Evolutionary conservation across 2,113 vertebrate genomes (phyloP).

Genomic region (Notarius lentiginosus): DNA sequence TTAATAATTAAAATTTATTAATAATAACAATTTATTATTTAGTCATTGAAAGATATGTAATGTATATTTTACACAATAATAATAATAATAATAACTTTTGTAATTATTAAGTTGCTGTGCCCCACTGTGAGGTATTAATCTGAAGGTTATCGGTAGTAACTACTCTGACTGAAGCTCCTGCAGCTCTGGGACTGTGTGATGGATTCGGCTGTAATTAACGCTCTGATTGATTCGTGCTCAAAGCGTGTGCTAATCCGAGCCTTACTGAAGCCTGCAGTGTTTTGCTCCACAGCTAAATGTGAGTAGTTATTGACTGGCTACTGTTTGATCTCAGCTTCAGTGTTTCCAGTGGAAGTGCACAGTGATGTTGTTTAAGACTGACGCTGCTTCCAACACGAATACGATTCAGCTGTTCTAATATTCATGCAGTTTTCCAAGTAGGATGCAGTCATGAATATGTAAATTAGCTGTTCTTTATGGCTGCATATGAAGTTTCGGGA

Average conservation of each 20-base stretch:
- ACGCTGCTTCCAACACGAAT: neutral
- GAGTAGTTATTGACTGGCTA: constrained; percentile 35
- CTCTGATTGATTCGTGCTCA: constrained; percentile 44
- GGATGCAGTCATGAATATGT: constrained; percentile 26
- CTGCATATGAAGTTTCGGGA: neutral
- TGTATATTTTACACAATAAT: too few species aligned
- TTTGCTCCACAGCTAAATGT: constrained; percentile 28
- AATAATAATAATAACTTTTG: neutral
- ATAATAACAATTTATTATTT: too few species aligned
- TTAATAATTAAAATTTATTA: too few species aligned
- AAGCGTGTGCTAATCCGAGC: constrained; percentile 43
- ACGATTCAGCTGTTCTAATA: neutral
- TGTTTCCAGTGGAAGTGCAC: neutral
- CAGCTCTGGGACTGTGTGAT: constrained; percentile 22
- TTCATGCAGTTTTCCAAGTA: constrained; percentile 12
- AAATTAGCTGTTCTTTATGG: neutral
- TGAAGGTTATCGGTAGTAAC: constrained; percentile 39
- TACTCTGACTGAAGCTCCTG: constrained; percentile 30
- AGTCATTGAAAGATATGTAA: too few species aligned
- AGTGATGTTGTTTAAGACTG: constrained; percentile 21
- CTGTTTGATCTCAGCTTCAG: constrained; percentile 35
- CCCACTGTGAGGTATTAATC: constrained; percentile 4
- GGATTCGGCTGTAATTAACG: constrained; percentile 51
- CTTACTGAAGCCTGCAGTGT: constrained; percentile 25
- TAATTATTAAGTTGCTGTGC: neutral